Evolutionary conservation across 1,140 invertebrate species (phyloP).

Genomic region (Anastrepha obliqua): DNA sequence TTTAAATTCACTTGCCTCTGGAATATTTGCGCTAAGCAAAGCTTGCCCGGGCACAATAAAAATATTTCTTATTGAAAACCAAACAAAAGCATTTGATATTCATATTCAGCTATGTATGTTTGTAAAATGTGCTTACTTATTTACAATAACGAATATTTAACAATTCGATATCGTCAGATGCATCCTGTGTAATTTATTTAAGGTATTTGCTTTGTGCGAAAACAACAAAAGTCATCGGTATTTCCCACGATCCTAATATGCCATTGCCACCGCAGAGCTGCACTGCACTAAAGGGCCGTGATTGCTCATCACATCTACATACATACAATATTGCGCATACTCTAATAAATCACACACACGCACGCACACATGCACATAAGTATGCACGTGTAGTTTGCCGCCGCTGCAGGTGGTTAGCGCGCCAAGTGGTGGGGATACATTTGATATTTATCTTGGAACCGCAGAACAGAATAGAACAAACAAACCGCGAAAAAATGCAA

Average conservation of each 20-base stretch:
- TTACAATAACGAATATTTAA: slow-evolving; percentile 19
- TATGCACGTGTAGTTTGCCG: neutral
- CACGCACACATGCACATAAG: neutral
- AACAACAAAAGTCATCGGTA: slow-evolving; percentile 43
- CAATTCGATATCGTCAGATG: neutral
- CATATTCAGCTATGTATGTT: neutral
- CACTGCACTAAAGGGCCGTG: neutral
- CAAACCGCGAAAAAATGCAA: slow-evolving; percentile 52
- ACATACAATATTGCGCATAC: slow-evolving; percentile 11
- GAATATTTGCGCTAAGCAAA: neutral
- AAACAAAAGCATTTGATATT: too few species aligned
- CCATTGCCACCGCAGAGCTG: neutral
- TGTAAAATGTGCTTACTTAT: neutral
- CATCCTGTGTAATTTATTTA: neutral
- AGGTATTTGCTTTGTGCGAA: slow-evolving; percentile 47
- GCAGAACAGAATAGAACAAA: slow-evolving; percentile 27
- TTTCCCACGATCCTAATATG: slow-evolving; percentile 50
- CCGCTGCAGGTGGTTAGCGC: slow-evolving; percentile 44
- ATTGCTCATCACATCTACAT: neutral
- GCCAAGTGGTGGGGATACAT: slow-evolving; percentile 20
- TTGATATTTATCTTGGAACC: slow-evolving; percentile 56
- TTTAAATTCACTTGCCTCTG: neutral
- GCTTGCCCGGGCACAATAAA: neutral
- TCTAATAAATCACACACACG: neutral
- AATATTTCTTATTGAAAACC: neutral